Conservation (phyloP, 2,113 vertebrate genomes). For the Ameiurus melas region DNA sequence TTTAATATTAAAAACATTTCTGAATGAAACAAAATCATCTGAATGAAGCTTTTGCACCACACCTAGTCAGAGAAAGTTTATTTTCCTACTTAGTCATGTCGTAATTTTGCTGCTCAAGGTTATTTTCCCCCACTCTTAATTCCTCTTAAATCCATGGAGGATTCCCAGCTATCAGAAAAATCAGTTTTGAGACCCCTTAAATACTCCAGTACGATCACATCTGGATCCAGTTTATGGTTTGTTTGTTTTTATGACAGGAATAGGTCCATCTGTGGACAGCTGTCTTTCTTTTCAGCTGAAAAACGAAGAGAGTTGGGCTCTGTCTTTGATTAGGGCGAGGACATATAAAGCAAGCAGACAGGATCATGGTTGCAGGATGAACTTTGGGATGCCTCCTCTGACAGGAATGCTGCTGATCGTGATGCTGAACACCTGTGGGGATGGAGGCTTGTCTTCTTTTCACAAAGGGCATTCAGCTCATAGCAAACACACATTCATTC, state of each 20-base stretch:
- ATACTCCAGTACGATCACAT: slow-evolving; percentile 20
- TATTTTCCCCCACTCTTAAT: background rate
- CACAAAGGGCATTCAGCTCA: slow-evolving; percentile 59
- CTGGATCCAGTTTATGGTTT: slow-evolving; percentile 26
- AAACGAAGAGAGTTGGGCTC: slow-evolving; percentile 50
- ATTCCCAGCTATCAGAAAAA: slow-evolving; percentile 64
- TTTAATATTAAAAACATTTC: background rate
- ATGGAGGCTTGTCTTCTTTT: slow-evolving; percentile 41
- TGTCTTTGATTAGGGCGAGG: slow-evolving; percentile 63
- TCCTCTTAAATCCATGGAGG: slow-evolving; percentile 19
- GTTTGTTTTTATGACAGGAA: background rate
- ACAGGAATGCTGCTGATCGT: background rate
- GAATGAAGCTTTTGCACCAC: background rate
- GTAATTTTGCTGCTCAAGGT: background rate
- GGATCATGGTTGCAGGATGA: slow-evolving; percentile 14
- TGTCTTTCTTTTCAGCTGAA: slow-evolving; percentile 55
- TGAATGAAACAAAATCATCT: background rate
- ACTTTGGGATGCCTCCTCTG: background rate
- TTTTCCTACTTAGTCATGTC: background rate
- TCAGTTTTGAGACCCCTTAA: slow-evolving; percentile 54
- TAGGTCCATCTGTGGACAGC: slow-evolving; percentile 33
- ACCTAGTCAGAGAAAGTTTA: background rate
- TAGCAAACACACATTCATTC: background rate
- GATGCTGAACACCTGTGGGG: slow-evolving; percentile 14
- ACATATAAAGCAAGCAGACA: slow-evolving; percentile 7